Conservation (phyloP, 2,113 vertebrate species). For the Penelope pileata region DNA sequence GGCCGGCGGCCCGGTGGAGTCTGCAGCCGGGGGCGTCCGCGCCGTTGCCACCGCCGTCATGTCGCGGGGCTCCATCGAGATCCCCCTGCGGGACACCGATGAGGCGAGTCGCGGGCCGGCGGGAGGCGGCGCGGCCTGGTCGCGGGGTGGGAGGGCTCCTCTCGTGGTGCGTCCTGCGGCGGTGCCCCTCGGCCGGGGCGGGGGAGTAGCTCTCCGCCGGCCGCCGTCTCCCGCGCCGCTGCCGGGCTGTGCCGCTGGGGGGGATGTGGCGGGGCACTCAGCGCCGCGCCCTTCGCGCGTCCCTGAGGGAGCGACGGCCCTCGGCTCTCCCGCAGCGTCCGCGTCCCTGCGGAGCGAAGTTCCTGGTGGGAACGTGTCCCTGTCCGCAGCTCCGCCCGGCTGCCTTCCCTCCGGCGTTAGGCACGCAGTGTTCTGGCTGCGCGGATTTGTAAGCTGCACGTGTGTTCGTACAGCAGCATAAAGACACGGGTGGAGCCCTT, state of each 20-base stretch:
- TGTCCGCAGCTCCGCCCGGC: not conserved
- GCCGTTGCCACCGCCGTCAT: not conserved
- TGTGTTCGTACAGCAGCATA: accelerated
- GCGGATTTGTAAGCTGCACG: accelerated
- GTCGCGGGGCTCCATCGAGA: constrained; percentile 65
- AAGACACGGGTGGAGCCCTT: not conserved
- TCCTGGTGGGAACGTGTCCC: too few relatives aligned
- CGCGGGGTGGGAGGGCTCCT: not conserved
- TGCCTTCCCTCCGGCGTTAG: accelerated
- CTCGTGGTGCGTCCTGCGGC: too few relatives aligned
- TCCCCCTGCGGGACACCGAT: constrained; percentile 62
- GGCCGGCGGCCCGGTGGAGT: not conserved
- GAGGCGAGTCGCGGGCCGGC: constrained; percentile 33
- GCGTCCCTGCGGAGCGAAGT: not conserved
- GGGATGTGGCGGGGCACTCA: accelerated
- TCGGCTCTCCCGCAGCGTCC: too few relatives aligned
- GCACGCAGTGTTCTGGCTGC: not conserved
- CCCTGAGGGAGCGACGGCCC: too few relatives aligned
- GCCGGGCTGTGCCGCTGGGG: not conserved
- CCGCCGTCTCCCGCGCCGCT: not conserved
- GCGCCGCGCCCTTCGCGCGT: accelerated
- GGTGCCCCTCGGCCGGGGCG: not conserved
- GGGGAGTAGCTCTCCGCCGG: not conserved
- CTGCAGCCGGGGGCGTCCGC: not conserved
- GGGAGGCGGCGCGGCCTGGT: not conserved